Evolutionary conservation across 2,888 invertebrate genomes (phyloP).

Genomic region (Limnephilus lunatus): DNA sequence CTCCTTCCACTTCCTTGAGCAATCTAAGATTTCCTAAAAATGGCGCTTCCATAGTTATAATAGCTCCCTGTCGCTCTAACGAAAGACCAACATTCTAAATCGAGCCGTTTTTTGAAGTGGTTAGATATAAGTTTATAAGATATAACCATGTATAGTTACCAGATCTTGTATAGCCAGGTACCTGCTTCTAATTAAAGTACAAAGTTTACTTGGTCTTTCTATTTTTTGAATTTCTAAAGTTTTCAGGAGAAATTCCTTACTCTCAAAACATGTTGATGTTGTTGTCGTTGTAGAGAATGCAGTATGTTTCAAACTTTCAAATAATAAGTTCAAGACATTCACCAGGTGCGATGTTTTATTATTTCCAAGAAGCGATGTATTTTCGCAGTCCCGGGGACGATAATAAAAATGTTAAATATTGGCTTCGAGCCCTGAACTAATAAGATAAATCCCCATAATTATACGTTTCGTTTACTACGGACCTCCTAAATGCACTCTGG

Average conservation of each 20-base stretch:
- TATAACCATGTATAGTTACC: too few species aligned
- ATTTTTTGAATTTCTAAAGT: not conserved
- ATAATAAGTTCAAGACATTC: not conserved
- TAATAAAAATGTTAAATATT: conserved; percentile 13
- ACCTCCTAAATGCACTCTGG: not conserved
- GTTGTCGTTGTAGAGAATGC: not conserved
- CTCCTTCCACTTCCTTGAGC: too few species aligned
- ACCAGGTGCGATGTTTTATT: conserved; percentile 14
- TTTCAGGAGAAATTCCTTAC: not conserved
- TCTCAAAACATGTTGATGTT: not conserved
- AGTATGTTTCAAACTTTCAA: not conserved
- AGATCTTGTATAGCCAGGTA: too few species aligned
- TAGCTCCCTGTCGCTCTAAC: too few species aligned
- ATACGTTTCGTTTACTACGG: conserved; percentile 17
- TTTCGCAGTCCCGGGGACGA: not conserved
- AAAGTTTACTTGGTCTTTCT: not conserved
- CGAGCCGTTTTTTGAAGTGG: too few species aligned
- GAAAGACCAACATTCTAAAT: too few species aligned
- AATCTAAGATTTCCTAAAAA: too few species aligned
- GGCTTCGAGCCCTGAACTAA: conserved; percentile 9
- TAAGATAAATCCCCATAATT: conserved; percentile 1
- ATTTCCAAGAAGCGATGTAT: conserved; percentile 22
- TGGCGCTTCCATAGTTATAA: too few species aligned
- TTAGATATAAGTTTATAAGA: too few species aligned
- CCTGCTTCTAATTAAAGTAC: not conserved